A percentile compares a stretch with the other conserved stretches of the same genome.
phyloP scores from a whole-genome alignment of 1,140 invertebrate species.

The Drosophila rhopaloa region DNA sequence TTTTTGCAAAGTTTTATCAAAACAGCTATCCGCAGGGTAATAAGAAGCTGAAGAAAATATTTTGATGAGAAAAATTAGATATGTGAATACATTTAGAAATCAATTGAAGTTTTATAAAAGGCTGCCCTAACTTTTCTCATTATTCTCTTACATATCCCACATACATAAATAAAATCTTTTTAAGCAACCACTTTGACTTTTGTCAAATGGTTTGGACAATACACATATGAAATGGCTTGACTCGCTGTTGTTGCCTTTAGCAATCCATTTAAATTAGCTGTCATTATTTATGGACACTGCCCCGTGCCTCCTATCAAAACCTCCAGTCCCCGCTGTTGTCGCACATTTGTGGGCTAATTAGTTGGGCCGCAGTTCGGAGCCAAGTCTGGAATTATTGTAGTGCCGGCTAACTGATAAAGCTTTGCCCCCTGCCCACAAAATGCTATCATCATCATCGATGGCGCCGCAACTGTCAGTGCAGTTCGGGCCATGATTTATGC shows the following conservation, averaged over 20 bases:
- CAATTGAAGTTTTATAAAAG: no score
- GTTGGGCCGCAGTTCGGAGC: constrained; percentile 27
- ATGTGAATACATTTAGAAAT: no score
- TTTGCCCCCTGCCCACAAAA: neutral
- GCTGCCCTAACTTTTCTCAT: no score
- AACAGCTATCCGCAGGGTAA: no score
- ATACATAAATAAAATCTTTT: no score
- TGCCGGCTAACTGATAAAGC: constrained; percentile 30
- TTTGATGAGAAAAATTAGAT: no score
- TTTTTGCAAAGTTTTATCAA: no score
- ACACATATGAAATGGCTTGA: neutral
- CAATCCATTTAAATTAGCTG: constrained; percentile 39
- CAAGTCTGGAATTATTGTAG: constrained; percentile 32
- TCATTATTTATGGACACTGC: constrained; percentile 31
- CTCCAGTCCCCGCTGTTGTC: constrained; percentile 6
- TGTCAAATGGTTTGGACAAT: neutral
- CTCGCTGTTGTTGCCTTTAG: neutral
- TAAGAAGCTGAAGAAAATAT: no score
- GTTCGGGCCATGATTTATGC: constrained; percentile 43
- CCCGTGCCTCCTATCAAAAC: neutral
- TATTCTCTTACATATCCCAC: no score
- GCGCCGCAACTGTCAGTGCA: constrained; percentile 50
- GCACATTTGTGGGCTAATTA: constrained; percentile 58
- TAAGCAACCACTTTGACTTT: neutral
- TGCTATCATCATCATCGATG: constrained; percentile 41